These are phyloP conservation scores for Bufotes viridis DNA, from an alignment of 2,797 vertebrate species.

Conservation along the genomic window DNA sequence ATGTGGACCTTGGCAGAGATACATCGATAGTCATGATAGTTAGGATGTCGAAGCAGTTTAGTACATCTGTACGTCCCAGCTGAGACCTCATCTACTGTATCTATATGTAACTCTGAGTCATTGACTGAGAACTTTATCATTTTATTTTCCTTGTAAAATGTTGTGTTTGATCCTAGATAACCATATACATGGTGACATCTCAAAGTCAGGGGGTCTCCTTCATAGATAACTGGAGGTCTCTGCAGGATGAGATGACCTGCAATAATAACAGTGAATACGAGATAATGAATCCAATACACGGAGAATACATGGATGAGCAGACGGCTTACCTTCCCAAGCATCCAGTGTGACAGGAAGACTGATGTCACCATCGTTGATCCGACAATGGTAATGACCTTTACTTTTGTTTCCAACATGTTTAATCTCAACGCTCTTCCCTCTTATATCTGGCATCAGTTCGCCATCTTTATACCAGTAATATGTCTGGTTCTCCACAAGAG, in stretches of 20 bases:
- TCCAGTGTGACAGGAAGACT: background rate
- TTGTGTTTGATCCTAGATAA: background rate
- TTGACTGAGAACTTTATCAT: background rate
- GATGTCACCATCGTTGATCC: background rate
- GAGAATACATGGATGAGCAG: background rate
- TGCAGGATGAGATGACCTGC: constrained; percentile 29
- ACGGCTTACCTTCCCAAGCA: background rate
- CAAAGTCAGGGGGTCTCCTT: constrained; percentile 33
- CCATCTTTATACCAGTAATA: constrained; percentile 44
- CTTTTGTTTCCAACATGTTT: background rate
- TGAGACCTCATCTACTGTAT: too few species aligned
- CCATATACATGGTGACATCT: background rate
- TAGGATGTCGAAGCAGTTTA: background rate
- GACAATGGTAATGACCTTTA: background rate
- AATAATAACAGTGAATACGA: background rate
- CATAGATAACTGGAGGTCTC: constrained; percentile 10
- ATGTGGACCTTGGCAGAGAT: background rate
- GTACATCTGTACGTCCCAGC: constrained; percentile 6
- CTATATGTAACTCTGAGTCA: background rate
- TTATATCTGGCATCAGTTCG: background rate
- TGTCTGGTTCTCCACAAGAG: background rate
- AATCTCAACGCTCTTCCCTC: background rate
- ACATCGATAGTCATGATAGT: background rate
- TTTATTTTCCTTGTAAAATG: constrained; percentile 32
- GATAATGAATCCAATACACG: background rate